Base-by-base conservation (phyloP, 2,888 invertebrate genomes). In the Amphipyra tragopoginis region DNA sequence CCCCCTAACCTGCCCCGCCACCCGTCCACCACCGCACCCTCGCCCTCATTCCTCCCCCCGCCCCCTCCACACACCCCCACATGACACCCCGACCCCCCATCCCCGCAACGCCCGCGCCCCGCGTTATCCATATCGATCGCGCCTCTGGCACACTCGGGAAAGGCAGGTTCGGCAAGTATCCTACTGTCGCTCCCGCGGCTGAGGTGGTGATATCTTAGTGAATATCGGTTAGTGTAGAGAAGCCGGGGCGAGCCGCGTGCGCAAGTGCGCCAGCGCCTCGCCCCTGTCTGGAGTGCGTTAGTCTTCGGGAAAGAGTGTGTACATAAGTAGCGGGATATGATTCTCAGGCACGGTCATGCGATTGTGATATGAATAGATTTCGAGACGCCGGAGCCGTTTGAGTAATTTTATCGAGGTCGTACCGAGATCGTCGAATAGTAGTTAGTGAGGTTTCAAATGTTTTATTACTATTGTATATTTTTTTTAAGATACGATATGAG, bases 361-460 rank as follows among this genome's bases (percentile, higher is more conserved):
- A 93, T 93, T 94, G 94, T 94, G 94, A 94, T 94, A 94, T 94
- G 92, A 92, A 91, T 93, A 94, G 93, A 92, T 93, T 92, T 92
- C 93, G 93, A 92, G 87, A 89, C 90, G 90, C 92, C 91, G 93
- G 92, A 91, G 91, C 91, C 93, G 90, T 91, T 91, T 88, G 90
- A 90, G 87, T 93, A 91, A 91, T 90, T 91, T 91, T 92, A 91
- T 91, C 92, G 92, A 92, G 89, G 86, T 89, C 89, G 88, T 91
- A 90, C 89, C 89, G 90, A 90, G 90, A 91, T 93, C 94, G 92
- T 94, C 93, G 91, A 92, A 91, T 91, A 92, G 90, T 93, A 94
- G 93, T 93, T 93, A 94, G 94, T 92, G 94, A 94, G 93, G 93
- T 94, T 94, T 93, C 90, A 93, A 94, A 94, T 92, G 92, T 93